Percentiles rank a stretch among this genome's conserved stretches.
phyloP scores from a whole-genome alignment of 2,888 invertebrate genomes.

The Labia minor region DNA sequence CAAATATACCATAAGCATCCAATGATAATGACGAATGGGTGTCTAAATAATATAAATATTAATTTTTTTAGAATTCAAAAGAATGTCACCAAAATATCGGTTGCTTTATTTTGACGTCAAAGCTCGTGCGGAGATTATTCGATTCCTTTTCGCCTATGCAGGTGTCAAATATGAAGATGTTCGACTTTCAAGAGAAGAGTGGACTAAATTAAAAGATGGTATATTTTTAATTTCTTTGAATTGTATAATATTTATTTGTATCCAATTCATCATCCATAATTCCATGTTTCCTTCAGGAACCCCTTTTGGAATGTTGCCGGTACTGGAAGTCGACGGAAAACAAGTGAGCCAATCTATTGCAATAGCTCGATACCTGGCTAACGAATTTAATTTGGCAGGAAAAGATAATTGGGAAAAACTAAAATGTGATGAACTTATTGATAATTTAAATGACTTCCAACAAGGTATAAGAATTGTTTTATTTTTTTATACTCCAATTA shows the following conservation, averaged over 20 bases:
- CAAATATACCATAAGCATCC: no score
- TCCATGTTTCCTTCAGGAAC: conserved; percentile 36
- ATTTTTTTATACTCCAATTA: no score
- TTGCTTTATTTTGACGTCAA: conserved; percentile 47
- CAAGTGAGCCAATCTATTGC: conserved; percentile 45
- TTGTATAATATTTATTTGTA: not conserved
- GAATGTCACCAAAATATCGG: conserved; percentile 36
- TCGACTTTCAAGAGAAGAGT: conserved; percentile 42
- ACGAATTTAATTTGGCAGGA: conserved; percentile 43
- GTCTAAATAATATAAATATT: no score
- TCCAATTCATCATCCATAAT: no score
- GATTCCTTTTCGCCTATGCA: conserved; percentile 46
- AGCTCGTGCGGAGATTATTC: conserved; percentile 46
- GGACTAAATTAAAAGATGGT: conserved; percentile 45
- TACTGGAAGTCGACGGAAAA: conserved; percentile 48
- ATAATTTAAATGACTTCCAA: conserved; percentile 44
- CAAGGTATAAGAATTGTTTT: conserved; percentile 41
- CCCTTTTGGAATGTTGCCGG: conserved; percentile 47
- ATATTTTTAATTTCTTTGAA: conserved; percentile 29
- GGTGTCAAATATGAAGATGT: conserved; percentile 46
- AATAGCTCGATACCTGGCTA: conserved; percentile 45
- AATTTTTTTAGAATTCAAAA: no score
- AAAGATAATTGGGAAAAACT: conserved; percentile 45
- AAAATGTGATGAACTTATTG: conserved; percentile 46
- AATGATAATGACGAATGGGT: no score